Evolutionary conservation across 2,888 invertebrate genomes (phyloP).

Genomic region (Drosophila falleni): DNA sequence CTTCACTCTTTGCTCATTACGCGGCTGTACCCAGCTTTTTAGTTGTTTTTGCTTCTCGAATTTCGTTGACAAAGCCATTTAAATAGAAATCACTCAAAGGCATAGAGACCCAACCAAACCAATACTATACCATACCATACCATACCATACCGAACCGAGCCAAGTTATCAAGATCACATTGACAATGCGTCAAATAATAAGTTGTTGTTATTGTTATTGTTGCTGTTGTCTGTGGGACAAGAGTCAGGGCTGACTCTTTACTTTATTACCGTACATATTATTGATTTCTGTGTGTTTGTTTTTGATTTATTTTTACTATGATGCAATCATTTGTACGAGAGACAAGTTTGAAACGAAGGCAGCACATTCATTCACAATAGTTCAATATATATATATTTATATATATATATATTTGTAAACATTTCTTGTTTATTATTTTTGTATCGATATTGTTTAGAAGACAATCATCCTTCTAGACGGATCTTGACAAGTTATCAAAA

Average conservation of each 20-base stretch:
- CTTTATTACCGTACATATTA: conserved; percentile 47
- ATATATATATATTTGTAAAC: background rate
- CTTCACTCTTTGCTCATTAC: conserved; percentile 73
- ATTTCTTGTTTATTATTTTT: conserved; percentile 14
- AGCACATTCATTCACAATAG: conserved; percentile 50
- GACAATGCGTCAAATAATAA: conserved; percentile 81
- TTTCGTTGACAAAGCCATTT: conserved; percentile 83
- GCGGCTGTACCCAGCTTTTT: conserved; percentile 57
- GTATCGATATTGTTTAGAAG: background rate
- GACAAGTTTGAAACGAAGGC: conserved; percentile 39
- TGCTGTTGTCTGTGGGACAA: conserved; percentile 23
- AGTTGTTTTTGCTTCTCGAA: conserved; percentile 69
- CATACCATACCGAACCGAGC: conserved; percentile 11
- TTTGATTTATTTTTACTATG: conserved; percentile 62
- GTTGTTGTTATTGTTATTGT: conserved; percentile 25
- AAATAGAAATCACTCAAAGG: conserved; percentile 81
- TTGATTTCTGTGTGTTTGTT: conserved; percentile 42
- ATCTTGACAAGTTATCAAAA: conserved; percentile 26
- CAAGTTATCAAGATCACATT: conserved; percentile 79
- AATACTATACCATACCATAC: conserved; percentile 4
- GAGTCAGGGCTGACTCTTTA: conserved; percentile 33
- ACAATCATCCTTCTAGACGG: conserved; percentile 46
- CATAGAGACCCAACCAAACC: conserved; percentile 3
- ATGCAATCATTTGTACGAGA: conserved; percentile 72
- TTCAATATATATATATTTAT: background rate